These are phyloP conservation scores for Pedionomus torquatus DNA, from an alignment of 2,113 vertebrate species.

Conservation along the genomic window DNA sequence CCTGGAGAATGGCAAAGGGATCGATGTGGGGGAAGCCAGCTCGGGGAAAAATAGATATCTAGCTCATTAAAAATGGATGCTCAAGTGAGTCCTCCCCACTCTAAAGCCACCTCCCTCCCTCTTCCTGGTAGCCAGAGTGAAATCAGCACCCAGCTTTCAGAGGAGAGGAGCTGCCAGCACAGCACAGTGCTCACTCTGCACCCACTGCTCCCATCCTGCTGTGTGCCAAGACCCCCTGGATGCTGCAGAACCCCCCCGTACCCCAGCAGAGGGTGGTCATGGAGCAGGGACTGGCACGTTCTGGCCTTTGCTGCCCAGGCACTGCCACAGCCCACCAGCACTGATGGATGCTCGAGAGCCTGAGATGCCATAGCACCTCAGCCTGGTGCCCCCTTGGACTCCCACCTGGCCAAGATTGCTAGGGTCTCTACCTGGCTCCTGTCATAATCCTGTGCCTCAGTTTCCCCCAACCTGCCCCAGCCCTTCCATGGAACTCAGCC, in stretches of 20 bases:
- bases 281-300: background rate
- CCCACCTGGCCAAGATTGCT: fast-evolving
- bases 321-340: background rate
- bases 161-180: background rate
- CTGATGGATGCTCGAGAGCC: fast-evolving
- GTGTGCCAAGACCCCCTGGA: fast-evolving
- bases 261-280: fast-evolving
- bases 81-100: constrained; percentile 32
- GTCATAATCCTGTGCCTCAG: background rate
- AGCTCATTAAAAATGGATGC: constrained; percentile 70
- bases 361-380: background rate
- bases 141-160: constrained; percentile 51
- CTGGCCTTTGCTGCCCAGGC: fast-evolving
- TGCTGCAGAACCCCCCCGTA: background rate
- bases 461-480: background rate
- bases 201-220: background rate
- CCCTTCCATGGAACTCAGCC: background rate
- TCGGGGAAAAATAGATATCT: constrained; percentile 68
- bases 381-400: fast-evolving
- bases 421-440: background rate
- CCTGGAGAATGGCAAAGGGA: background rate
- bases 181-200: fast-evolving
- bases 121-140: constrained; percentile 56
- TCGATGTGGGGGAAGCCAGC: constrained; percentile 65
- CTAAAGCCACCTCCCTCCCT: constrained; percentile 57